A percentile compares a stretch with the other conserved stretches of the same genome.
phyloP scores from a whole-genome alignment of 2,888 invertebrate genomes.

The Agrochola macilenta region DNA sequence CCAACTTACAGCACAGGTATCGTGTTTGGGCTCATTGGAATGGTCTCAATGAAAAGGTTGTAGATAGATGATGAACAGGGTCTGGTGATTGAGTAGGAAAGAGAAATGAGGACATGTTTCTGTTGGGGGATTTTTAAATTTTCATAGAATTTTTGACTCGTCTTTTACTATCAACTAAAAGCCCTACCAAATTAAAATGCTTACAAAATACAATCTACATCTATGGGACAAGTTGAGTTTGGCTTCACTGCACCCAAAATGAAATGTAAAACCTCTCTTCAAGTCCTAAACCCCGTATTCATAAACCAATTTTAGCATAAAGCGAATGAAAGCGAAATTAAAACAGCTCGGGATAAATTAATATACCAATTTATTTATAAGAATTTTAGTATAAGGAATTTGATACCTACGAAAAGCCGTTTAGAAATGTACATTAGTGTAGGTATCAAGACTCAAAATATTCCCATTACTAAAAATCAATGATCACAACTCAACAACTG shows the following conservation, averaged over 20 bases:
- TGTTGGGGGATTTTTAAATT: too few relatives aligned
- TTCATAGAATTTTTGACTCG: too few relatives aligned
- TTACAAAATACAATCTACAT: background rate
- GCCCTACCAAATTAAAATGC: background rate
- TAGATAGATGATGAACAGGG: too few relatives aligned
- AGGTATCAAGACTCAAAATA: background rate
- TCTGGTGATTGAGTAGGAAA: too few relatives aligned
- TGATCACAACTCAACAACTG: constrained; percentile 34
- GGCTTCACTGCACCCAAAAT: background rate
- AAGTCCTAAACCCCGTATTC: background rate
- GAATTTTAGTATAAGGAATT: background rate
- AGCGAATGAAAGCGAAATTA: background rate
- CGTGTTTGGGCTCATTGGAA: too few relatives aligned
- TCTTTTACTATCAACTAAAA: too few relatives aligned
- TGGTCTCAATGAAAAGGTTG: too few relatives aligned
- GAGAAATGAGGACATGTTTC: too few relatives aligned
- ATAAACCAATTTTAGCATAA: background rate
- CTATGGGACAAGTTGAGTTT: background rate
- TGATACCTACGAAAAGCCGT: background rate
- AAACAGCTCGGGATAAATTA: background rate
- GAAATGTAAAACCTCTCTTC: background rate
- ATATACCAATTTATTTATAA: too few relatives aligned
- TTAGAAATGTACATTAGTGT: too few relatives aligned
- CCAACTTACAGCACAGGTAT: too few relatives aligned
- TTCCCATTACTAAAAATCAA: background rate